These are phyloP conservation scores for Arvicanthis niloticus DNA, from an alignment of 2,113 vertebrate species.

Conservation along the genomic window DNA sequence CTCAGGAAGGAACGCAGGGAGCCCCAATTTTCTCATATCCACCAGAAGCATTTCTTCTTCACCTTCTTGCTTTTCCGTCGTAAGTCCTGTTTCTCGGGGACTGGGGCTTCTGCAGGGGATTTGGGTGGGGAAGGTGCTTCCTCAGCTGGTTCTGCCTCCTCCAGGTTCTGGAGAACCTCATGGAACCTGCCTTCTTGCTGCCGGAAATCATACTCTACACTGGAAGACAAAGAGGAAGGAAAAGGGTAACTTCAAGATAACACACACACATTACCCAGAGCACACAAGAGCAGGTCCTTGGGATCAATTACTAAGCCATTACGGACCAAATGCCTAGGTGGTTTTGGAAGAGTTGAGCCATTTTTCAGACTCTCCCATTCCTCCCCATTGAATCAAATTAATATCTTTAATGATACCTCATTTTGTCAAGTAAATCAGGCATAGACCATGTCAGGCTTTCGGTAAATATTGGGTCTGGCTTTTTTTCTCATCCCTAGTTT, in stretches of 20 bases:
- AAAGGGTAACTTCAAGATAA: constrained; percentile 50
- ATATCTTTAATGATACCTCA: neutral
- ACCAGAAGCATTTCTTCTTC: constrained; percentile 99
- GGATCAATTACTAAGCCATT: neutral
- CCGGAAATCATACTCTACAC: constrained; percentile 97
- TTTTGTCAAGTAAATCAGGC: neutral
- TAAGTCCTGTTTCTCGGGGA: constrained; percentile 86
- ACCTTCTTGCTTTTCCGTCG: constrained; percentile 94
- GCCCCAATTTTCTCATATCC: constrained; percentile 87
- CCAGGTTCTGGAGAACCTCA: constrained; percentile 91
- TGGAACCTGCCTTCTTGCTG: constrained; percentile 96
- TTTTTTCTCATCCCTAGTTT: neutral
- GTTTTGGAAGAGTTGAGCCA: neutral
- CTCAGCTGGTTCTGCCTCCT: constrained; percentile 86
- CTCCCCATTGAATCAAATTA: neutral
- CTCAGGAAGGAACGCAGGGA: neutral
- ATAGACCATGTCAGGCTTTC: neutral
- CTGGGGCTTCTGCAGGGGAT: constrained; percentile 79
- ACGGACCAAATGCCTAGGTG: neutral
- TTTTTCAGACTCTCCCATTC: neutral
- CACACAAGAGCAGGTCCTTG: neutral
- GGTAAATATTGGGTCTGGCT: neutral
- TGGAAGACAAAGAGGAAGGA: constrained; percentile 82
- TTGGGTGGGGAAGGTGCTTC: constrained; percentile 85
- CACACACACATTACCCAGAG: neutral